Percentiles rank a stretch among this genome's conserved stretches.
These are phyloP conservation scores for Trilocha varians DNA, from an alignment of 2,888 invertebrate genomes.

Conservation along the genomic window DNA sequence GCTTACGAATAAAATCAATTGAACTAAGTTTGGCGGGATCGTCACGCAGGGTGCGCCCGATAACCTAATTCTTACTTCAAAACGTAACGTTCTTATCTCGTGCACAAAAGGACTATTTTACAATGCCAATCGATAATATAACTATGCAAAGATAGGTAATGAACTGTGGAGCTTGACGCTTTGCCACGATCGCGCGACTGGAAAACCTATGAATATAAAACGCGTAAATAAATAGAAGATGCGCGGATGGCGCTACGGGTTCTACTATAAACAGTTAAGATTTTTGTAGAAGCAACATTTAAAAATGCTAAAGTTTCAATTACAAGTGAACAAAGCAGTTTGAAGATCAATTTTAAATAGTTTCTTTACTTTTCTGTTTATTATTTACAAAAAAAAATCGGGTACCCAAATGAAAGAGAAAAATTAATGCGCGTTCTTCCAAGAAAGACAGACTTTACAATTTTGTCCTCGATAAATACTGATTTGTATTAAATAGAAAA, in stretches of 20 bases:
- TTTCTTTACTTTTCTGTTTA: too few species aligned
- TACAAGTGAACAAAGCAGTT: too few species aligned
- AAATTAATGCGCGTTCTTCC: too few species aligned
- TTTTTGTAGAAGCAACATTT: too few species aligned
- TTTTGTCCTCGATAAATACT: too few species aligned
- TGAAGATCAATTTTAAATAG: too few species aligned
- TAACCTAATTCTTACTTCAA: slow-evolving; percentile 37
- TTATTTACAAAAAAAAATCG: too few species aligned
- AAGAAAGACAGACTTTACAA: too few species aligned
- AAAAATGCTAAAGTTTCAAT: too few species aligned
- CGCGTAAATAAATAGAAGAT: slow-evolving; percentile 73
- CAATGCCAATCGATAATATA: slow-evolving; percentile 19
- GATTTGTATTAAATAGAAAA: too few species aligned
- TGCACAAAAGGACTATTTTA: slow-evolving; percentile 26
- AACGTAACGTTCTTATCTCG: slow-evolving; percentile 18
- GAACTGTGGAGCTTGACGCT: slow-evolving; percentile 59
- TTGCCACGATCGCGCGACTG: slow-evolving; percentile 46
- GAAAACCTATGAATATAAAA: slow-evolving; percentile 69
- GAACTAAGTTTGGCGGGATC: slow-evolving; percentile 42
- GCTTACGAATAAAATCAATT: slow-evolving; percentile 52
- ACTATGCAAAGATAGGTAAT: slow-evolving; percentile 51
- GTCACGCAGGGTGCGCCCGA: slow-evolving; percentile 50
- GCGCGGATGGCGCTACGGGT: slow-evolving; percentile 68
- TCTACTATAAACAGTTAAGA: too few species aligned
- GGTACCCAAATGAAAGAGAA: too few species aligned